Evolutionary conservation across 2,888 invertebrate species (phyloP).

Genomic region (Epicampocera succincta): DNA sequence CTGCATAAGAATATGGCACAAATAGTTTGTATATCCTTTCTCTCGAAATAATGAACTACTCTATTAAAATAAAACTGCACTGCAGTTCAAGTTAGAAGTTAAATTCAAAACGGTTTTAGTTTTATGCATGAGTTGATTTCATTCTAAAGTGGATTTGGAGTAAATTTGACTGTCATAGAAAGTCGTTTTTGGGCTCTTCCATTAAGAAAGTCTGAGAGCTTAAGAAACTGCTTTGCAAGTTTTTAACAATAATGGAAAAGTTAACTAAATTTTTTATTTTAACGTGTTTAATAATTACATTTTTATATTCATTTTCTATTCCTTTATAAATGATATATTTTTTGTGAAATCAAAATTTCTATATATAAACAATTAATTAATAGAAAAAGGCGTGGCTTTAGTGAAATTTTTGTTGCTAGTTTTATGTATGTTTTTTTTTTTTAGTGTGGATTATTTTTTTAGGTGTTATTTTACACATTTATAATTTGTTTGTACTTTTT

Average conservation of each 20-base stretch:
- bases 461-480: constrained; percentile 61
- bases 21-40: not conserved
- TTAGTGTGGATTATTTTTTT: constrained; percentile 36
- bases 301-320: constrained; percentile 19
- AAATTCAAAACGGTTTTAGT: constrained; percentile 72
- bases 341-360: constrained; percentile 51
- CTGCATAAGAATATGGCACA: too few relatives aligned
- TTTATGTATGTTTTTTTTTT: constrained; percentile 43
- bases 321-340: constrained; percentile 15
- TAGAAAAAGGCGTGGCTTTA: constrained; percentile 72
- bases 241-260: constrained; percentile 58
- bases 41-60: too few relatives aligned
- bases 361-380: constrained; percentile 54
- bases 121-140: constrained; percentile 79
- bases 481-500: not conserved
- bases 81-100: too few relatives aligned
- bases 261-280: constrained; percentile 2
- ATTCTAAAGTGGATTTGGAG: constrained; percentile 24
- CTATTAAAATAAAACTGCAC: too few relatives aligned
- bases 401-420: constrained; percentile 74
- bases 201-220: constrained; percentile 53
- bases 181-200: constrained; percentile 52
- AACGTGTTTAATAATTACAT: too few relatives aligned
- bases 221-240: constrained; percentile 55
- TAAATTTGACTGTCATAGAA: constrained; percentile 46